Base-by-base conservation (phyloP, 2,797 vertebrate species). In the Ibycter americanus region DNA sequence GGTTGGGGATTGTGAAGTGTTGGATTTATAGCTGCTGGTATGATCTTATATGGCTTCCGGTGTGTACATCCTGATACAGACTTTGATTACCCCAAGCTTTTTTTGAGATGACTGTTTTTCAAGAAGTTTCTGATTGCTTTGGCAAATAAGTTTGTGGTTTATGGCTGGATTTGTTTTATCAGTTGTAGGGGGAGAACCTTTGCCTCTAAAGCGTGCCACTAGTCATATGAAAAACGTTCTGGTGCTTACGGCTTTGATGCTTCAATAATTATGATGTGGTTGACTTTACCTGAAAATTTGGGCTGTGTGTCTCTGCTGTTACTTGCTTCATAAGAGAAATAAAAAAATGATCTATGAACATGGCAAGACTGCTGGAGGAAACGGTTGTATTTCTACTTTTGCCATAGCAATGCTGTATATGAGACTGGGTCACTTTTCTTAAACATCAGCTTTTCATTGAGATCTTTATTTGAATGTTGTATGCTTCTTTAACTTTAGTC, bases 371-470 rank as follows among this genome's bases (percentile, higher is more conserved):
- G 32, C n/a, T 40, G 32, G n/a, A 86, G 21, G 32, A 36, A 44
- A 12, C 5, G 42, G 23, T 34, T 90, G 31, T 46, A 25, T 81
- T 93, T 89, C 77, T 82, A 23, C 16, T 21, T 81, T 82, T 92
- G 23, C 46, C 5, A 2, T 67, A 31, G 17, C 0, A 0, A 8
- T 80, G 31, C 20, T 40, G 0, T 46, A 0, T 72, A 4, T 54
- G 47, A 87, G 58, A 68, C 25, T 32, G 14, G 8, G n/a, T 94
- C 13, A 10, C 19, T 85, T 56, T 8, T 56, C 51, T 68, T 73
- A 36, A 81, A 12, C 11, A 8, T 47, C 3, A 63, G 29, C 23
- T 90, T 83, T 72, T 74, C 32, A 19, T 5, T 61, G 51, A 32
- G 29, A 46, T 82, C 9, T 74, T 7, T 38, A 0, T 74, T 61